A percentile compares a stretch with the other conserved stretches of the same genome.
Conservation (phyloP, 2,888 invertebrate genomes). For the Tanytarsus gracilentus region DNA sequence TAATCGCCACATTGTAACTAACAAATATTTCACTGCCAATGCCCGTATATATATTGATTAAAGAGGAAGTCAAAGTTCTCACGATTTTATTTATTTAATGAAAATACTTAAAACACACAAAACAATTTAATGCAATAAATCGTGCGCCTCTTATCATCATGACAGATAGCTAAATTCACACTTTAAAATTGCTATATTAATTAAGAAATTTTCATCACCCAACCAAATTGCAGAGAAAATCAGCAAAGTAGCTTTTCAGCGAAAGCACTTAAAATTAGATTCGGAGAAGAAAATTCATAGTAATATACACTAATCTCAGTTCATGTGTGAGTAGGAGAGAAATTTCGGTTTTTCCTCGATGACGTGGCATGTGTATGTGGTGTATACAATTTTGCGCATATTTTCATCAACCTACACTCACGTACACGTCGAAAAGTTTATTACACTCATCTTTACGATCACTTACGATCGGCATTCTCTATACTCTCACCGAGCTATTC, state of each 20-base stretch:
- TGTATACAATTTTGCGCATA: neutral
- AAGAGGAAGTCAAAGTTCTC: too few relatives aligned
- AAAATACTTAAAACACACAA: too few relatives aligned
- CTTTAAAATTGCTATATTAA: neutral
- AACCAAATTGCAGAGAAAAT: neutral
- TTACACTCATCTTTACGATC: slow-evolving; percentile 27
- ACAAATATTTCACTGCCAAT: too few relatives aligned
- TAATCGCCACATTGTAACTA: too few relatives aligned
- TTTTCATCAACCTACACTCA: slow-evolving; percentile 18
- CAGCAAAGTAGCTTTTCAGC: too few relatives aligned
- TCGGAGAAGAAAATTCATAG: neutral
- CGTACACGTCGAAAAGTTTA: slow-evolving; percentile 13
- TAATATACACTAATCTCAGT: too few relatives aligned
- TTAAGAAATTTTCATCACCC: neutral
- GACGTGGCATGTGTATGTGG: neutral
- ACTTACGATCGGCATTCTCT: slow-evolving; percentile 17
- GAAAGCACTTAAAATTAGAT: neutral
- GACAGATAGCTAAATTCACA: too few relatives aligned
- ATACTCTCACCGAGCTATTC: neutral
- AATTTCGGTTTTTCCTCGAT: slow-evolving; percentile 2
- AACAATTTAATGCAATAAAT: too few relatives aligned
- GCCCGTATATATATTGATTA: too few relatives aligned
- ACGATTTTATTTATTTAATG: too few relatives aligned
- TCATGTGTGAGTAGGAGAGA: neutral
- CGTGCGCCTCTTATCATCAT: too few relatives aligned